Evolutionary conservation across 1,140 invertebrate species (phyloP).

Genomic region (Philopotamus ludificatus): DNA sequence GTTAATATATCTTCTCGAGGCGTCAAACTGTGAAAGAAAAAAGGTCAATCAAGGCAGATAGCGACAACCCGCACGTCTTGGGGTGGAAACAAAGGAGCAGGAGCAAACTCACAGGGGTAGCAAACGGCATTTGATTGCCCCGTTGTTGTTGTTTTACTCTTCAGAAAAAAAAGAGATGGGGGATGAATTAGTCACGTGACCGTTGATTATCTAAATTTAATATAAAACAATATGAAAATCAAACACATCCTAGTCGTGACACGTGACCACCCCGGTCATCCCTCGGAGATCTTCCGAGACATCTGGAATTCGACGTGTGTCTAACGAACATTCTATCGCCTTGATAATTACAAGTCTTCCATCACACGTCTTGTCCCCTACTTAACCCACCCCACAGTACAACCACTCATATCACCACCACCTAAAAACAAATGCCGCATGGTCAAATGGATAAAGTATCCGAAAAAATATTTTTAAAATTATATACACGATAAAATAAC

Average conservation of each 20-base stretch:
- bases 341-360: constrained; percentile 42
- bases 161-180: constrained; percentile 9
- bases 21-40: constrained; percentile 32
- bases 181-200: constrained; percentile 1
- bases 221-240: no score
- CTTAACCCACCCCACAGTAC: constrained; percentile 3
- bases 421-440: not conserved
- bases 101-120: constrained; percentile 4
- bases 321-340: constrained; percentile 43
- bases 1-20: constrained; percentile 37
- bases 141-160: constrained; percentile 27
- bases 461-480: not conserved
- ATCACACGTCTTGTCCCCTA: constrained; percentile 33
- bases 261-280: constrained; percentile 21
- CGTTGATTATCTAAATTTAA: no score
- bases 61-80: constrained; percentile 32
- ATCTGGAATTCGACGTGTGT: constrained; percentile 42
- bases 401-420: constrained; percentile 11
- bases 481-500: not conserved
- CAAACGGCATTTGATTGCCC: constrained; percentile 35
- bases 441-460: not conserved
- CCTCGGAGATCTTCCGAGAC: constrained; percentile 20
- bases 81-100: constrained; percentile 8
- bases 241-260: constrained; percentile 3
- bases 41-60: constrained; percentile 38